These are phyloP conservation scores for Oceanodroma leucorhoa DNA, from an alignment of 2,797 vertebrate species.

Conservation along the genomic window DNA sequence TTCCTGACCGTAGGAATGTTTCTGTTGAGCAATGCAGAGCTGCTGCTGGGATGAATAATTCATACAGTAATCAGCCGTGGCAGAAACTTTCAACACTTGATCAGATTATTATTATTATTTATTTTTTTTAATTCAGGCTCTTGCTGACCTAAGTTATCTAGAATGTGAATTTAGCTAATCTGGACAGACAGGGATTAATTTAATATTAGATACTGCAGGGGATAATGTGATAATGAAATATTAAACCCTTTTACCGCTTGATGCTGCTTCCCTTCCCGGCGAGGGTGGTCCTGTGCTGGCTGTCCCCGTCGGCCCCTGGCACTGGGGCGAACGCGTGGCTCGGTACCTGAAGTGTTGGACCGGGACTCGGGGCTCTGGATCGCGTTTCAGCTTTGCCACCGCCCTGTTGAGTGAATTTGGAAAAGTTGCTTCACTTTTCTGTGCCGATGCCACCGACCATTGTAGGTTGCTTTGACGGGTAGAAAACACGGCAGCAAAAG, in stretches of 20 bases:
- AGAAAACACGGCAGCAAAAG: neutral
- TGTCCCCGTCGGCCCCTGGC: neutral
- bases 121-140: neutral
- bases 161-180: neutral
- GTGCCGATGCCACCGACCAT: rapidly evolving
- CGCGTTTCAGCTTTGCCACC: rapidly evolving
- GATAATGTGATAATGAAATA: constrained; percentile 6
- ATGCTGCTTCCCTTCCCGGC: neutral
- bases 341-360: rapidly evolving
- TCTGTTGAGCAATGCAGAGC: neutral
- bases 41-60: constrained; percentile 27
- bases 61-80: neutral
- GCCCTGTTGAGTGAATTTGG: neutral
- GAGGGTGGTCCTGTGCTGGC: neutral
- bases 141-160: neutral
- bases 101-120: neutral
- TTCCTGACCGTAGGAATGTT: neutral
- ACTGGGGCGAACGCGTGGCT: rapidly evolving
- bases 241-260: neutral
- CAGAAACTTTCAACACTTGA: neutral
- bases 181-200: constrained; percentile 19
- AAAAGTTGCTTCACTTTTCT: neutral
- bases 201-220: neutral
- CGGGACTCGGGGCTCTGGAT: neutral
- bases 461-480: neutral